Evolutionary conservation across 2,888 invertebrate genomes (phyloP), one percentile per base, ranked within the genome.

Genomic region (Metopia argyrocephala): DNA sequence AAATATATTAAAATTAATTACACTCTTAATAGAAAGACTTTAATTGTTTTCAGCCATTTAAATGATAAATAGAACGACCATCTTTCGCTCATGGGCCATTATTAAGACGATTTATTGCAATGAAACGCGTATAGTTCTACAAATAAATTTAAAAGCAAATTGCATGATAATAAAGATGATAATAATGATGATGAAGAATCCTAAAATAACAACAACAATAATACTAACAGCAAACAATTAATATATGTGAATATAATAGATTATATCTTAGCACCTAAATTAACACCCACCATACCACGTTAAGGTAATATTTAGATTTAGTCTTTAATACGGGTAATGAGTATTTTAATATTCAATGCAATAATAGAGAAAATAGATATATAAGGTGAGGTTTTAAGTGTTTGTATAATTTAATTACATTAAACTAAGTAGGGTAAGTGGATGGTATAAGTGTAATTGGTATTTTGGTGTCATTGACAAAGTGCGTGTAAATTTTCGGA

Each of bases 331-430:
- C 54, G 61, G 54, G 23, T n/a, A 69, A 23, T 64, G 31, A 54
- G 23, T 54, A 25, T 3, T n/a, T 25, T n/a, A 27, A 21, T n/a
- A n/a, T 48, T 21, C 25, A 46, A 27, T 62, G 54, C 46, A 52
- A 15, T 12, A 38, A 4, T 15, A 38, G 15, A 9, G 15, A 38
- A 38, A 15, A 12, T 3, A 2, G 38, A 12, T 38, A 18, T 54
- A 48, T 48, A 71, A 71, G 71, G 68, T 66, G 23, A 28, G 21
- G 56, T 46, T 48, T 71, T 80, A 80, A 80, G 71, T 73, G 57
- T 52, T 15, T 38, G 21, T 50, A 71, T 64, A 79, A 79, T 79
- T 82, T 75, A 78, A 83, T 82, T 82, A 65, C 78, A 83, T 82
- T 82, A 79, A 83, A 68, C 83, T 73, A 38, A 68, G 48, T n/a